These are phyloP conservation scores for Lapara coniferarum DNA, from an alignment of 2,888 invertebrate genomes.

Conservation along the genomic window DNA sequence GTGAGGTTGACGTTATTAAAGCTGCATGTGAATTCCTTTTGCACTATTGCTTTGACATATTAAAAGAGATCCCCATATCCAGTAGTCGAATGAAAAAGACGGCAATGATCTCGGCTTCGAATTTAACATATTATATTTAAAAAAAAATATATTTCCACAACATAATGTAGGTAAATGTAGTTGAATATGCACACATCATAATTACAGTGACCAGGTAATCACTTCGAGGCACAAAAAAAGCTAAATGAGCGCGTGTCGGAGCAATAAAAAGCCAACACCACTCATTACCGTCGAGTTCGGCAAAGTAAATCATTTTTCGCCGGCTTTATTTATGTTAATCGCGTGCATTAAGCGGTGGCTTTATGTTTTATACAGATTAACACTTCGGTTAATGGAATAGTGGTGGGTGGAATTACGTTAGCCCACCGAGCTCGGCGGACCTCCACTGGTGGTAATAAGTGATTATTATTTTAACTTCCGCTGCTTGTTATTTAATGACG, in stretches of 20 bases:
- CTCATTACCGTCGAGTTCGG: conserved; percentile 31
- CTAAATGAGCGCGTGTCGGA: background rate
- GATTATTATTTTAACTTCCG: conserved; percentile 27
- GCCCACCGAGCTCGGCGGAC: conserved; percentile 39
- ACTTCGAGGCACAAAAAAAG: background rate
- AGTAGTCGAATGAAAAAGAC: too few species aligned
- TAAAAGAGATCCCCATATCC: too few species aligned
- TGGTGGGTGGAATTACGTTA: conserved; percentile 51
- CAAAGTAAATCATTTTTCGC: conserved; percentile 59
- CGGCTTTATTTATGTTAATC: conserved; percentile 60
- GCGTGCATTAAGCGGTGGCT: conserved; percentile 54
- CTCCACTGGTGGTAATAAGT: conserved; percentile 34
- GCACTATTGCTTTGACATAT: too few species aligned
- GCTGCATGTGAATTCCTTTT: too few species aligned
- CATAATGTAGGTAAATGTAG: too few species aligned
- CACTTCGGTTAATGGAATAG: conserved; percentile 65
- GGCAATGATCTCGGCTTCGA: too few species aligned
- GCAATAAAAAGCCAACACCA: conserved; percentile 35
- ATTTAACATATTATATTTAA: too few species aligned
- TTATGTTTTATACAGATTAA: conserved; percentile 67
- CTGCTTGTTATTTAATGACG: conserved; percentile 12
- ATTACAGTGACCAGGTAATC: background rate
- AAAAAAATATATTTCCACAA: too few species aligned
- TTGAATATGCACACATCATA: background rate
- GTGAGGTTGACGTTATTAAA: too few species aligned